Evolutionary conservation across 2,113 vertebrate genomes (phyloP).

Genomic region (Melanocharis versteri): DNA sequence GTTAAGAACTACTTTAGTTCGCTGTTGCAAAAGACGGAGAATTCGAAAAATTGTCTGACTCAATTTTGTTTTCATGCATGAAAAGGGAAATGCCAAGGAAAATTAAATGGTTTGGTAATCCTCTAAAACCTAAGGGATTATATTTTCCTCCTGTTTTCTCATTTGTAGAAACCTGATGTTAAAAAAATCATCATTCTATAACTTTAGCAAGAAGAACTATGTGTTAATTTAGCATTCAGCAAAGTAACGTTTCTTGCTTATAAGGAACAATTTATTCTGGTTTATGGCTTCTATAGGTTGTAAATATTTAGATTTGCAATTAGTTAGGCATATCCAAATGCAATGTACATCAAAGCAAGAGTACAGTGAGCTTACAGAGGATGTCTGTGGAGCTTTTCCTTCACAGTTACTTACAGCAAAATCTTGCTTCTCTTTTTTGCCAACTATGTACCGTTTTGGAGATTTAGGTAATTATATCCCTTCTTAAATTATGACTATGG

Average conservation of each 20-base stretch:
- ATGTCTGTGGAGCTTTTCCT: constrained; percentile 40
- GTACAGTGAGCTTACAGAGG: constrained; percentile 1
- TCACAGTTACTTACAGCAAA: constrained; percentile 44
- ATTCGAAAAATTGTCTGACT: constrained; percentile 28
- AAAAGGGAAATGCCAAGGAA: constrained; percentile 35
- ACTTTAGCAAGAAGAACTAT: constrained; percentile 20
- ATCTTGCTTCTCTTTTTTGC: constrained; percentile 38
- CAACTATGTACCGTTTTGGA: constrained; percentile 17
- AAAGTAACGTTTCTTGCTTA: constrained; percentile 37
- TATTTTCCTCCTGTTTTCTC: constrained; percentile 39
- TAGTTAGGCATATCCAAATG: constrained; percentile 39
- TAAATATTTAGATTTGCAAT: constrained; percentile 53
- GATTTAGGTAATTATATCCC: constrained; percentile 54
- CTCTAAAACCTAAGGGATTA: constrained; percentile 35
- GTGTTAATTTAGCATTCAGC: constrained; percentile 28
- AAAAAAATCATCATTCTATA: constrained; percentile 40
- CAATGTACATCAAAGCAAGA: constrained; percentile 27
- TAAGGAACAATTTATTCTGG: constrained; percentile 34
- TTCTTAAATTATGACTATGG: constrained; percentile 40
- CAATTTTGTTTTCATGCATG: constrained; percentile 12
- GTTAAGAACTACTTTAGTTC: constrained; percentile 6
- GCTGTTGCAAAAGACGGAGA: background rate
- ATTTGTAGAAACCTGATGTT: constrained; percentile 40
- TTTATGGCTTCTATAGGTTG: constrained; percentile 38
- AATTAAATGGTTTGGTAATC: constrained; percentile 57